phyloP scores from a whole-genome alignment of 2,113 vertebrate genomes.

The Psephotus haematonotus region DNA sequence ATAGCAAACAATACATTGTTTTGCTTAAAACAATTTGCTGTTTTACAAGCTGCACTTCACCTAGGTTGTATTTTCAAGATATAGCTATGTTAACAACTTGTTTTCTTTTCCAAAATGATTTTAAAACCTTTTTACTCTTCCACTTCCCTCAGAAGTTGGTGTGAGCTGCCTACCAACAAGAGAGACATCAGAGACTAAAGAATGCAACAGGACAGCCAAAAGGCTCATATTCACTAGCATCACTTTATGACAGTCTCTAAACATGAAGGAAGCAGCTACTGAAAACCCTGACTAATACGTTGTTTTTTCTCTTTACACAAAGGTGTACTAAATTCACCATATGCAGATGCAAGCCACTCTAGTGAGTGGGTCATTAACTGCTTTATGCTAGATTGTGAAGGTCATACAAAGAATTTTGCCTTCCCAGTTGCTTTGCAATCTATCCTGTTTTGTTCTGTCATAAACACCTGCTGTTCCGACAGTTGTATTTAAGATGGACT shows the following conservation, averaged over 20 bases:
- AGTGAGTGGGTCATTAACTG: neutral
- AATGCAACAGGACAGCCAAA: neutral
- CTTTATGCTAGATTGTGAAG: neutral
- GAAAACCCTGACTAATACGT: neutral
- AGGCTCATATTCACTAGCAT: neutral
- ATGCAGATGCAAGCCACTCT: neutral
- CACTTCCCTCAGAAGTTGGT: neutral
- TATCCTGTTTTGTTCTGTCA: neutral
- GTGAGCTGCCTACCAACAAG: neutral
- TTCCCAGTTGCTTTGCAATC: neutral
- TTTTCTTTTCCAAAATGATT: neutral
- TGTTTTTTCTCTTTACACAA: neutral
- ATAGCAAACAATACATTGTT: neutral
- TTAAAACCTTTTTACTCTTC: neutral
- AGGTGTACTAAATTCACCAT: neutral
- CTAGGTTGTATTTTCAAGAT: neutral
- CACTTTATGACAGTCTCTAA: neutral
- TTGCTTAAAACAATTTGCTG: neutral
- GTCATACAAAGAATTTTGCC: neutral
- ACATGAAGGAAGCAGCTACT: neutral
- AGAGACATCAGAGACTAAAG: neutral
- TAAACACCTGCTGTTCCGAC: conserved; percentile 15
- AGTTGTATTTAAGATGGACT: neutral
- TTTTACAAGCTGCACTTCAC: neutral
- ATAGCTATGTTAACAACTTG: neutral